phyloP scores from a whole-genome alignment of 2,797 vertebrate species.

The Parambassis ranga region DNA sequence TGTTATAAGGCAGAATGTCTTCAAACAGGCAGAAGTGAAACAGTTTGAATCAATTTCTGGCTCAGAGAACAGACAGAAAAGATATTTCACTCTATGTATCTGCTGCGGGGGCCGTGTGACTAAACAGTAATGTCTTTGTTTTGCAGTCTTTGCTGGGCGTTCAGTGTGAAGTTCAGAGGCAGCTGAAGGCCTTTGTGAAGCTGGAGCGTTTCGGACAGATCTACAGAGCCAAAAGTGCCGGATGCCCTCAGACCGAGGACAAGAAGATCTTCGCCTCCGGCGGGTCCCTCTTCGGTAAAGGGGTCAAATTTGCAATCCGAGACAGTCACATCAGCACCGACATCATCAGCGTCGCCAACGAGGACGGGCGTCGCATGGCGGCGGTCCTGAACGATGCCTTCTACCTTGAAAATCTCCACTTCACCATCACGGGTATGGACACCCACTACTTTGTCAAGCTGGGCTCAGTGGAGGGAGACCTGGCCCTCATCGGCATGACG shows the following conservation, averaged over 20 bases:
- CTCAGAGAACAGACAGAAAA: background rate
- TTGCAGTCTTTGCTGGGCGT: constrained; percentile 93
- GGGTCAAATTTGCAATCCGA: constrained; percentile 94
- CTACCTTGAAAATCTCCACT: constrained; percentile 93
- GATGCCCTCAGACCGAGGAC: constrained; percentile 84
- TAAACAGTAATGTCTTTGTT: constrained; percentile 52
- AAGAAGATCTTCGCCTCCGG: constrained; percentile 86
- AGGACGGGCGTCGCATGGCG: constrained; percentile 92
- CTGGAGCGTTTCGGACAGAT: constrained; percentile 93
- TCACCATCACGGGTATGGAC: constrained; percentile 89
- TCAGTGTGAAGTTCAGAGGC: constrained; percentile 97
- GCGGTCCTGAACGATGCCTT: constrained; percentile 91
- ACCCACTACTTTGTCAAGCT: constrained; percentile 95
- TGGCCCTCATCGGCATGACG: constrained; percentile 93
- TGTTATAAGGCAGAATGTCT: background rate
- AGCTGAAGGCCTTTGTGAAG: constrained; percentile 95
- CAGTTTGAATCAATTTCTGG: constrained; percentile 14
- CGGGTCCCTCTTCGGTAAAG: constrained; percentile 93
- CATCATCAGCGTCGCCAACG: constrained; percentile 94
- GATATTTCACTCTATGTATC: background rate
- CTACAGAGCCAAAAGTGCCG: constrained; percentile 87
- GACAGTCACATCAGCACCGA: constrained; percentile 90
- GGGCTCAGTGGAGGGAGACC: constrained; percentile 89
- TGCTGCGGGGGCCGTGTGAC: constrained; percentile 30
- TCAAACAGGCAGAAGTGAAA: background rate